Evolutionary conservation across 2,113 vertebrate species (phyloP).

Genomic region (Podarcis cretensis): DNA sequence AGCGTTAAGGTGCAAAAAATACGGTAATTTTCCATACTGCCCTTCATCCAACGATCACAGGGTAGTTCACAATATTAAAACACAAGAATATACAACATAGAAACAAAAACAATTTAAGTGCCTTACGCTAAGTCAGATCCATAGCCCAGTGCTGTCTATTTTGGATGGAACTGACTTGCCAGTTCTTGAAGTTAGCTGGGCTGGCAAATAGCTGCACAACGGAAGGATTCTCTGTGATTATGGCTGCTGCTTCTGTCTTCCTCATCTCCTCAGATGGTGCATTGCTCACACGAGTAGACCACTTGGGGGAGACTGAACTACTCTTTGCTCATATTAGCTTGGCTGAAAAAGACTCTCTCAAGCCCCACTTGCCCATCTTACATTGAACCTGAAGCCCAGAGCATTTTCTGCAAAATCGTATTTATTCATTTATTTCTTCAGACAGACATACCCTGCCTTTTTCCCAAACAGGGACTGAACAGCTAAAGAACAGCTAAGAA

Average conservation of each 20-base stretch:
- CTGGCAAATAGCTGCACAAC: not conserved
- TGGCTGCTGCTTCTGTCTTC: not conserved
- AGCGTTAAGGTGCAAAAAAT: too few species aligned
- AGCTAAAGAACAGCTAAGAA: too few species aligned
- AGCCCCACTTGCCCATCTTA: not conserved
- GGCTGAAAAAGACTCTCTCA: too few species aligned
- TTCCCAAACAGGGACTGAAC: too few species aligned
- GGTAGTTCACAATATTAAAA: not conserved
- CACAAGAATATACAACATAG: too few species aligned
- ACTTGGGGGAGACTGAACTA: not conserved
- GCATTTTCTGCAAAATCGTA: too few species aligned
- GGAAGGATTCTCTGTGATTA: not conserved
- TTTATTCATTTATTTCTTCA: too few species aligned
- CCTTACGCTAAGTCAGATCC: constrained; percentile 5
- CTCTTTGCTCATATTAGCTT: not conserved
- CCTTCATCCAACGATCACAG: not conserved
- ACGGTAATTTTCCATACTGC: too few species aligned
- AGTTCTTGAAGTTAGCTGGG: not conserved
- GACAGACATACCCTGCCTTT: too few species aligned
- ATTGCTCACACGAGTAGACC: not conserved
- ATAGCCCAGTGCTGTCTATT: not conserved
- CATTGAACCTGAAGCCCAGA: not conserved
- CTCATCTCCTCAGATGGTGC: not conserved
- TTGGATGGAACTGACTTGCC: not conserved
- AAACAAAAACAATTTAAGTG: not conserved